Conservation (phyloP, 2,113 vertebrate species). For the Spermophilus dauricus region DNA sequence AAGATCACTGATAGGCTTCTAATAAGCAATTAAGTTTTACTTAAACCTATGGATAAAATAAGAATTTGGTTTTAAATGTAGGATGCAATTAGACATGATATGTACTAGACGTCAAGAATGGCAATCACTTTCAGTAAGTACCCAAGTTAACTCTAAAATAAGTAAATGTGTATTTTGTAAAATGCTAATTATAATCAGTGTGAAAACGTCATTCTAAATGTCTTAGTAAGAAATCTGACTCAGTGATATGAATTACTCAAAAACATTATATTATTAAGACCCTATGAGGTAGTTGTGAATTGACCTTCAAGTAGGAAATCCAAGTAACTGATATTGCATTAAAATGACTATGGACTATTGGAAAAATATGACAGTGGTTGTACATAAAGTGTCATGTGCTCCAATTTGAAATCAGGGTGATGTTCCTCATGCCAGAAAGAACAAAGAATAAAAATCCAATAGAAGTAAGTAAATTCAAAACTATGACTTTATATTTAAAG, state of each 20-base stretch:
- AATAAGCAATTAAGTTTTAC: not conserved
- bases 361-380: not conserved
- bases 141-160: not conserved
- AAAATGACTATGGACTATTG: not conserved
- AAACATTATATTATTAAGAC: not conserved
- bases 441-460: not conserved
- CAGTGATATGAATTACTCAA: not conserved
- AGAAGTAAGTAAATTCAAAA: not conserved
- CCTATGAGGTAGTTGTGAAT: not conserved
- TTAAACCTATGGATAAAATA: not conserved
- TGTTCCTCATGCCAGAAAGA: not conserved
- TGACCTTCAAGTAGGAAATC: not conserved
- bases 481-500: conserved; percentile 1
- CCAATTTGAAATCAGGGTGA: not conserved
- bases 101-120: not conserved
- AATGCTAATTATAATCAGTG: not conserved
- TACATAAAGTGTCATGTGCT: not conserved
- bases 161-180: not conserved
- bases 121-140: not conserved
- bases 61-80: not conserved
- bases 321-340: not conserved
- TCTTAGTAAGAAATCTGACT: not conserved
- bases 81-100: not conserved
- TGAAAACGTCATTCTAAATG: not conserved
- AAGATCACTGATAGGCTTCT: not conserved